Conservation (phyloP, 2,797 vertebrate genomes). For the Thamnophis elegans region DNA sequence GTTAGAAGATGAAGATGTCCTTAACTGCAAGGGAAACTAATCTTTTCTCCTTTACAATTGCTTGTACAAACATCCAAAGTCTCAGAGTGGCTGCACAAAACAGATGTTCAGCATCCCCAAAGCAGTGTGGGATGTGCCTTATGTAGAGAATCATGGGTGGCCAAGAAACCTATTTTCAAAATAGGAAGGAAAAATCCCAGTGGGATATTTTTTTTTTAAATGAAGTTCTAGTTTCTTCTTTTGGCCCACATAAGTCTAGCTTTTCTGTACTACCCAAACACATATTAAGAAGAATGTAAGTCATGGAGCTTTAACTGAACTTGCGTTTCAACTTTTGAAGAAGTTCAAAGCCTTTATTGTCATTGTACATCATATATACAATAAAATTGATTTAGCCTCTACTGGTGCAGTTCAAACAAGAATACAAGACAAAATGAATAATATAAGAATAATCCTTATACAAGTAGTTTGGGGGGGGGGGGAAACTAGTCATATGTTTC, state of each 20-base stretch:
- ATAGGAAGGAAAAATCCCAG: constrained; percentile 3
- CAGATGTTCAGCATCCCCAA: constrained; percentile 27
- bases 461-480: too few relatives aligned
- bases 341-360: too few relatives aligned
- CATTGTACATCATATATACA: too few relatives aligned
- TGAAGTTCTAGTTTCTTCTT: constrained; percentile 25
- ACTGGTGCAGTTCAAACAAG: too few relatives aligned
- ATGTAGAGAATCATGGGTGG: constrained; percentile 49
- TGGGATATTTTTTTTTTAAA: constrained; percentile 4
- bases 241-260: neutral
- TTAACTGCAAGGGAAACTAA: neutral
- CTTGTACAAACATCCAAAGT: constrained; percentile 37
- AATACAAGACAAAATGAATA: too few relatives aligned
- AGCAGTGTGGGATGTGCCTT: constrained; percentile 36
- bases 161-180: constrained; percentile 61
- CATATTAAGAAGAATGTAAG: constrained; percentile 30
- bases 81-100: constrained; percentile 6
- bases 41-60: constrained; percentile 36
- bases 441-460: too few relatives aligned
- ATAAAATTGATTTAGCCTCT: too few relatives aligned
- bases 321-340: neutral
- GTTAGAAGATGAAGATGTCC: neutral
- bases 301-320: neutral
- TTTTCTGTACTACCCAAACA: neutral
- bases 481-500: too few relatives aligned